Base-by-base conservation (phyloP, 2,888 invertebrate genomes). In the Brachynemurus nebulosus region DNA sequence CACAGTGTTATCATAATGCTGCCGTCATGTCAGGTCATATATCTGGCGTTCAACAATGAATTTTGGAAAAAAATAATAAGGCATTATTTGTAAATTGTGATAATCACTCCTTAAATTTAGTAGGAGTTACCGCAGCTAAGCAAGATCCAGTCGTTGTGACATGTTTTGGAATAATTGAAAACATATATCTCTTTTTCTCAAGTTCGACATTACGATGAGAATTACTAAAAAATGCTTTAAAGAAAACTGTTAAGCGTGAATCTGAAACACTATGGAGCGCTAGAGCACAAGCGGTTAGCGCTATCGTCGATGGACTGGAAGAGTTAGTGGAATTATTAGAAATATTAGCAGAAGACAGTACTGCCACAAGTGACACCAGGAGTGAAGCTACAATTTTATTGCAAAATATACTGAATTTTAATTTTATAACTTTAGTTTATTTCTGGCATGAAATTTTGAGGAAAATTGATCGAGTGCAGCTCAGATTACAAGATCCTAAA, bases 261-360 rank as follows among this genome's bases (percentile, higher is more conserved):
- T 50, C 48, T 36, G 51, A 50, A 43, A 52, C 51, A 46, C 47
- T 48, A 50, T 51, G 51, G 47, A 50, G 47, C 41, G 47, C 48
- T 30, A 49, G 45, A 47, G 17, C 34, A 47, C 45, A 48, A 48
- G 48, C 50, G 46, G 50, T 50, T 43, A 46, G 42, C 39, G 46
- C 42, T 47, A 49, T 50, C 25, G 21, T 41, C 25, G 42, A 40
- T 27, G 33, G 33, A 19, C 30, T 48, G 11, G 14, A 35, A 11
- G 7, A 11, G 8, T 11, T 35, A 35, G 35, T 35, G 7, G 35
- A 12, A 12, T 12, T 35, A 12, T 12, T 35, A 11, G 39, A 50
- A 47, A 42, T 47, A 45, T 47, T 49, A 44, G 19, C 38, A 35
- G 40, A 46, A 16, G 46, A 48, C 38, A 33, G 16, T 42, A 42